Percentiles rank a stretch among this genome's conserved stretches.
These are phyloP conservation scores for Salminus brasiliensis DNA, from an alignment of 2,113 vertebrate species.

Conservation along the genomic window DNA sequence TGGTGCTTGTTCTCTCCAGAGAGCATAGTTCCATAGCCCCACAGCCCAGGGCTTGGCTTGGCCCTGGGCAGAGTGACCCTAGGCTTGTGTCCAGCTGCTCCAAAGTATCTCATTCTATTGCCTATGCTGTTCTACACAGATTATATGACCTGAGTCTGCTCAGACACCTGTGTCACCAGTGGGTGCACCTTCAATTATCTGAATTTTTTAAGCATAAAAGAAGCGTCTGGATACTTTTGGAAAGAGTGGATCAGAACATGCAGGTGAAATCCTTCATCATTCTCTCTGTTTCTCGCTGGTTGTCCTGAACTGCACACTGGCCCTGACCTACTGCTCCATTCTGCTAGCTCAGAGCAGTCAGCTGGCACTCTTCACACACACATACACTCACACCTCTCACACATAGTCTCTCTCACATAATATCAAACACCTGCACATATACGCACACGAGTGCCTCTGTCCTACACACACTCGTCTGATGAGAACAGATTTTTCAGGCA, in stretches of 20 bases:
- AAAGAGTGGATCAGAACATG: constrained; percentile 2
- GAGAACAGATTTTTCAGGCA: constrained; percentile 42
- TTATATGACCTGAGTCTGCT: too few species aligned
- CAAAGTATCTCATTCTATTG: too few species aligned
- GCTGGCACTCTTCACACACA: constrained; percentile 16
- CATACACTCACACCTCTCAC: constrained; percentile 8
- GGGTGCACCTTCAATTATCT: too few species aligned
- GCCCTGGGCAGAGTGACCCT: too few species aligned
- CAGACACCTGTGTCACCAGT: too few species aligned
- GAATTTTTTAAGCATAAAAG: too few species aligned
- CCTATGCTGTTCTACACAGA: too few species aligned
- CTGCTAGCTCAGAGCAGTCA: constrained; percentile 7
- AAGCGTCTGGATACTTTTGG: not conserved
- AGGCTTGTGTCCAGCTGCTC: too few species aligned
- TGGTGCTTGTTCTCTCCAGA: too few species aligned
- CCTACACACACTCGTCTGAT: constrained; percentile 35
- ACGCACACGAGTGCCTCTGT: constrained; percentile 38
- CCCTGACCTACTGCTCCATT: constrained; percentile 41
- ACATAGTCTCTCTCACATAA: not conserved
- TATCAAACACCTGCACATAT: constrained; percentile 44
- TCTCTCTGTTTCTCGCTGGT: not conserved
- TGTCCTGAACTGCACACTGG: constrained; percentile 15
- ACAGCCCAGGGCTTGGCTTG: too few species aligned
- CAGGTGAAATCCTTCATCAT: constrained; percentile 39
- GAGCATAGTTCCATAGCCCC: too few species aligned